Evolutionary conservation across 2,888 invertebrate genomes (phyloP).

Genomic region (Coelopa pilipes): DNA sequence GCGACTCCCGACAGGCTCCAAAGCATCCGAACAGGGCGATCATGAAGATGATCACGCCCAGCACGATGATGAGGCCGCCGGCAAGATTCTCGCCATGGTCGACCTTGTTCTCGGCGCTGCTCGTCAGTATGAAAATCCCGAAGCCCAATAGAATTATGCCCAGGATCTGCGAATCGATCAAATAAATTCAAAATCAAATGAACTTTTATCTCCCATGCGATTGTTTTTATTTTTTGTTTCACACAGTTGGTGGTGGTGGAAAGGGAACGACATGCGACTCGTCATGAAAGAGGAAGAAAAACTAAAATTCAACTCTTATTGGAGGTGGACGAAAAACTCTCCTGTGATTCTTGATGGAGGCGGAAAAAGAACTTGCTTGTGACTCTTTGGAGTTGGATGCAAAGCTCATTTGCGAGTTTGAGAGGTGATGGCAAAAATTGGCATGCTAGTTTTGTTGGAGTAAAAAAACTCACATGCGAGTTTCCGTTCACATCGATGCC

Average conservation of each 20-base stretch:
- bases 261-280: no score
- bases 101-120: slow-evolving; percentile 52
- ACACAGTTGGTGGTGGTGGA: background rate
- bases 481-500: no score
- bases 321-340: no score
- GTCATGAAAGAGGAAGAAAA: no score
- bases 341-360: no score
- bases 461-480: background rate
- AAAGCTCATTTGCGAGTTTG: no score
- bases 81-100: slow-evolving; percentile 60
- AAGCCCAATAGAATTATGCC: slow-evolving; percentile 56
- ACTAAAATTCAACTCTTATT: no score
- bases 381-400: no score
- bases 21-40: slow-evolving; percentile 57
- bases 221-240: background rate
- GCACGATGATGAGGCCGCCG: slow-evolving; percentile 57
- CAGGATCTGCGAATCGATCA: slow-evolving; percentile 50
- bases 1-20: slow-evolving; percentile 58
- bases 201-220: background rate
- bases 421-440: no score
- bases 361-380: no score
- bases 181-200: background rate
- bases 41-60: slow-evolving; percentile 54
- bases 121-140: slow-evolving; percentile 59
- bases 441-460: no score